Conservation (phyloP, 2,113 vertebrate species). For the Neogobius melanostomus region DNA sequence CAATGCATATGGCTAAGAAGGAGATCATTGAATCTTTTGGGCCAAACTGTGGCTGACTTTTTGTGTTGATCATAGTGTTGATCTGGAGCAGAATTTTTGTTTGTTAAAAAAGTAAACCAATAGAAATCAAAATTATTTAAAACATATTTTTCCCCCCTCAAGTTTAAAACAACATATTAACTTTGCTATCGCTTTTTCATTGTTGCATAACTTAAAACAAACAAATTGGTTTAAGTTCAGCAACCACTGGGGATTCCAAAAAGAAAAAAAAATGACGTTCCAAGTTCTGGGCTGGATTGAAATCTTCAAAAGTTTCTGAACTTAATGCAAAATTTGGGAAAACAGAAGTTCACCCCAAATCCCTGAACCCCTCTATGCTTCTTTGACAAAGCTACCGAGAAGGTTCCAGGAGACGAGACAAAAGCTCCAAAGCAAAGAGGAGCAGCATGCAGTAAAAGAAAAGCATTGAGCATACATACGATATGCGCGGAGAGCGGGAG, state of each 20-base stretch:
- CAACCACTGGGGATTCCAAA: conserved; percentile 11
- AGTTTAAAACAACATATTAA: background rate
- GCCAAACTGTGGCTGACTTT: too few relatives aligned
- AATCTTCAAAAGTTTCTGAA: conserved; percentile 45
- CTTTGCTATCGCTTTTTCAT: background rate
- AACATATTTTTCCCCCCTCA: too few relatives aligned
- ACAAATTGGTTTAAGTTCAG: conserved; percentile 25
- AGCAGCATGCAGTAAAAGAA: conserved; percentile 52
- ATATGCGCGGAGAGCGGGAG: conserved; percentile 43
- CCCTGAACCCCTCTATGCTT: conserved; percentile 58
- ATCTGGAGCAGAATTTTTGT: too few relatives aligned
- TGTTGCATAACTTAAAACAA: conserved; percentile 11
- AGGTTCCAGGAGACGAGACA: conserved; percentile 56
- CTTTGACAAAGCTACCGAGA: conserved; percentile 61
- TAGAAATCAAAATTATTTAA: too few relatives aligned
- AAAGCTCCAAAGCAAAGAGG: conserved; percentile 63
- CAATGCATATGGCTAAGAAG: too few relatives aligned
- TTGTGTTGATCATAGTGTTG: too few relatives aligned
- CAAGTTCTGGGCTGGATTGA: conserved; percentile 41
- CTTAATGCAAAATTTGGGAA: conserved; percentile 34
- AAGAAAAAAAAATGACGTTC: conserved; percentile 3
- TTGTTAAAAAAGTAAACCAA: too few relatives aligned
- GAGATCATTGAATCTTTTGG: too few relatives aligned
- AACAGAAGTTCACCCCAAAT: conserved; percentile 57
- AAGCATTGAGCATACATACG: conserved; percentile 40